Percentiles rank a stretch among this genome's conserved stretches.
These are phyloP conservation scores for Apogon hyalosoma DNA, from an alignment of 2,797 vertebrate species.

Conservation along the genomic window DNA sequence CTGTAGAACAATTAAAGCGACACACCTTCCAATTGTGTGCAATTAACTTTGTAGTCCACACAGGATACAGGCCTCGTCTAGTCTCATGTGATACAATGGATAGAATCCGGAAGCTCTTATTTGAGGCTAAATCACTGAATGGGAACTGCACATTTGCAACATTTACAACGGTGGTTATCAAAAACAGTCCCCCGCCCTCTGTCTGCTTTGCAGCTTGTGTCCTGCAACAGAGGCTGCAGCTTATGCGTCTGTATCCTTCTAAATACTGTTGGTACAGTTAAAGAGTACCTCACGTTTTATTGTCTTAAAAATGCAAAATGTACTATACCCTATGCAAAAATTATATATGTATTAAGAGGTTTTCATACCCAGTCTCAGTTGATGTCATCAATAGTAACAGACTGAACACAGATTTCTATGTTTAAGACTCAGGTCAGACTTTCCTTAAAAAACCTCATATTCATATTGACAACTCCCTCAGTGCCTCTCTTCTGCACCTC, in stretches of 20 bases:
- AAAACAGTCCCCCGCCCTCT: constrained; percentile 20
- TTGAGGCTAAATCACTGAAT: constrained; percentile 50
- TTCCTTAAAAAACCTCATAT: no score
- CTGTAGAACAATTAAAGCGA: constrained; percentile 53
- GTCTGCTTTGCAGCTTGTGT: constrained; percentile 17
- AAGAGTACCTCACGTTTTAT: not conserved
- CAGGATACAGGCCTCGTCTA: constrained; percentile 53
- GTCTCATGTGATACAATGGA: constrained; percentile 50
- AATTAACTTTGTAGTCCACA: constrained; percentile 64
- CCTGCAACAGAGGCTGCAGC: not conserved
- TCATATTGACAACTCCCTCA: no score
- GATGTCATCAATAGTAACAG: no score
- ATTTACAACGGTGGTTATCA: constrained; percentile 33
- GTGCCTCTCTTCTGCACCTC: no score
- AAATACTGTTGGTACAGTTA: not conserved
- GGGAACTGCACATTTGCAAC: constrained; percentile 37
- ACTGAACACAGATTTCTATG: no score
- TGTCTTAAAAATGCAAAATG: no score
- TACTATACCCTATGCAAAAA: no score
- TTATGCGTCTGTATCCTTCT: not conserved
- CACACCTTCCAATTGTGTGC: constrained; percentile 66
- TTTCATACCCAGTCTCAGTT: no score
- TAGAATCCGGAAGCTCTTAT: constrained; percentile 57
- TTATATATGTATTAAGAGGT: no score
- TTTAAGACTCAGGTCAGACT: no score